A percentile compares a stretch with the other conserved stretches of the same genome.
Conservation (phyloP, 2,113 vertebrate species). For the Puma concolor region DNA sequence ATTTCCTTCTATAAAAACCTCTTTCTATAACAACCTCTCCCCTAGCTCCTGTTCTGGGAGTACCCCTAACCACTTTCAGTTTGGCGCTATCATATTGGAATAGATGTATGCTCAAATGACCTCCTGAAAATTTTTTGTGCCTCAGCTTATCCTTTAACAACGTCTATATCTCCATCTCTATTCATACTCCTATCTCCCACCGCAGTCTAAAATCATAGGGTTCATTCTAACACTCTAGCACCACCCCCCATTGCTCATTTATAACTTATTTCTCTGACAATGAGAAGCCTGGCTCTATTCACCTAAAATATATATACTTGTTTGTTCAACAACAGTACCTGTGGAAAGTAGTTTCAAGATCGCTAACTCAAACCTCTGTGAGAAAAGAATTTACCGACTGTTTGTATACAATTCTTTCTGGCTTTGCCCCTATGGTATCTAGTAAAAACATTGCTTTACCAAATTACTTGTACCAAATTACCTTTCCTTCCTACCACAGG, state of each 20-base stretch:
- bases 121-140: not conserved
- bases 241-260: not conserved
- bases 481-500: not conserved
- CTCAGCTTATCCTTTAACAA: not conserved
- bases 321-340: not conserved
- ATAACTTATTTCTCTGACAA: not conserved
- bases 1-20: not conserved
- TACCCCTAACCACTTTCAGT: not conserved
- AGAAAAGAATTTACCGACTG: not conserved
- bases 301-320: not conserved
- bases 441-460: not conserved
- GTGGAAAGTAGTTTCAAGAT: not conserved
- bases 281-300: not conserved
- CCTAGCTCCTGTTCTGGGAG: not conserved
- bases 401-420: not conserved
- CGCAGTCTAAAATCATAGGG: not conserved
- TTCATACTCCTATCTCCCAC: not conserved
- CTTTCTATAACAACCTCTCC: not conserved
- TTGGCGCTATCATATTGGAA: not conserved
- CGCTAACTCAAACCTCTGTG: not conserved
- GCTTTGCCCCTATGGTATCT: not conserved
- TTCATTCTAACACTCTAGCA: not conserved
- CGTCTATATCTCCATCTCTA: not conserved
- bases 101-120: not conserved
- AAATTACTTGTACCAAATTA: not conserved